Percentiles rank a stretch among this genome's conserved stretches.
Conservation (phyloP, 2,113 vertebrate genomes). For the Pongo abelii region DNA sequence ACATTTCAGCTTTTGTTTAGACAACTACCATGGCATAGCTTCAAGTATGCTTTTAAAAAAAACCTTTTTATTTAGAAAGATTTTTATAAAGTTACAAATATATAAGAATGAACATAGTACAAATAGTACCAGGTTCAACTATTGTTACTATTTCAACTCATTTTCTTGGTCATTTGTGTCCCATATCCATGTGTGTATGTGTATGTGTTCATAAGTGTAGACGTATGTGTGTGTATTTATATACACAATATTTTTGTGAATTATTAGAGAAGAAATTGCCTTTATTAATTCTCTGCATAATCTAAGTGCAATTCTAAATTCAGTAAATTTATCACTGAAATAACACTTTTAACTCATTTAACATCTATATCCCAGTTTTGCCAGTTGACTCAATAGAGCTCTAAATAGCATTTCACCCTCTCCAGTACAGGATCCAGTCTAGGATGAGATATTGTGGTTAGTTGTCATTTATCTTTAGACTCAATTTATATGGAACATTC, state of each 20-base stretch:
- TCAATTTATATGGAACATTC: not conserved
- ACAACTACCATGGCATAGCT: not conserved
- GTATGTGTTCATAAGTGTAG: not conserved
- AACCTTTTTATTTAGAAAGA: not conserved
- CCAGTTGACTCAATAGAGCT: not conserved
- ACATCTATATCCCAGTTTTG: not conserved
- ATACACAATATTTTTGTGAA: not conserved
- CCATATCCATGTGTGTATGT: not conserved
- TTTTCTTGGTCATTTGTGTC: not conserved
- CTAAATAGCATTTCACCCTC: not conserved
- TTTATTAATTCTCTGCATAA: not conserved
- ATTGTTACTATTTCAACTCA: not conserved
- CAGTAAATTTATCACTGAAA: not conserved
- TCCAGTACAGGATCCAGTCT: not conserved
- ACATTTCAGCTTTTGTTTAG: not conserved
- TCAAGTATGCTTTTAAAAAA: not conserved
- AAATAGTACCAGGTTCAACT: not conserved
- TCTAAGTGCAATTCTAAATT: not conserved
- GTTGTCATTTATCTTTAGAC: not conserved
- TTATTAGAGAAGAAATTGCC: not conserved
- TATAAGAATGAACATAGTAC: not conserved
- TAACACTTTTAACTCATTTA: not conserved
- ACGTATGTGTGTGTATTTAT: not conserved
- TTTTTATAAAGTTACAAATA: not conserved
- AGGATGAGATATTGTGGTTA: not conserved